Percentiles rank a stretch among this genome's conserved stretches.
Conservation (phyloP, 2,113 vertebrate species). For the Nyctibius bracteatus region DNA sequence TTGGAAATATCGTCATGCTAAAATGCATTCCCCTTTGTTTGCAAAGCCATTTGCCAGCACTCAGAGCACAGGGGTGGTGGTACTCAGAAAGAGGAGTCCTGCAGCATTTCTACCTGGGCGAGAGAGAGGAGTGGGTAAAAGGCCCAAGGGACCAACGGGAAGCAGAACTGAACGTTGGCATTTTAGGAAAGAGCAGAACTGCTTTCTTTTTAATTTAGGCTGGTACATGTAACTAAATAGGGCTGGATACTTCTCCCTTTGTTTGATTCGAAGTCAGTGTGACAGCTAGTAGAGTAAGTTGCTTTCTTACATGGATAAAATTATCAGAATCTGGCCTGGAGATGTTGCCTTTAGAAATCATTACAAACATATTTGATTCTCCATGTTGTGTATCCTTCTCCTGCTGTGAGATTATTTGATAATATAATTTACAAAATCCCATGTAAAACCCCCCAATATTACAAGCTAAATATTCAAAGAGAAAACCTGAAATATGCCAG, state of each 20-base stretch:
- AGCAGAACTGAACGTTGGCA: not conserved
- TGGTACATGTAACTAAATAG: not conserved
- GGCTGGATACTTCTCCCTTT: not conserved
- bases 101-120: not conserved
- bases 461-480: not conserved
- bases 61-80: not conserved
- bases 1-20: not conserved
- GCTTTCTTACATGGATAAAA: not conserved
- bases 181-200: not conserved
- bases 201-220: not conserved
- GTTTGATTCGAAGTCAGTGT: not conserved
- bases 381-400: not conserved
- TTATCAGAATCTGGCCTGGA: not conserved
- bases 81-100: not conserved
- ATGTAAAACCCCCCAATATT: not conserved
- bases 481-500: not conserved
- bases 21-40: not conserved
- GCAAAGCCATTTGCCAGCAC: not conserved
- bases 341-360: not conserved
- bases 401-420: not conserved
- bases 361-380: not conserved
- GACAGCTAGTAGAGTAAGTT: not conserved
- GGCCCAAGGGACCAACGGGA: not conserved
- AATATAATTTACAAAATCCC: not conserved
- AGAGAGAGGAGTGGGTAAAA: not conserved